Base-by-base conservation (phyloP, 1,140 invertebrate species). In the Drosophila elegans region DNA sequence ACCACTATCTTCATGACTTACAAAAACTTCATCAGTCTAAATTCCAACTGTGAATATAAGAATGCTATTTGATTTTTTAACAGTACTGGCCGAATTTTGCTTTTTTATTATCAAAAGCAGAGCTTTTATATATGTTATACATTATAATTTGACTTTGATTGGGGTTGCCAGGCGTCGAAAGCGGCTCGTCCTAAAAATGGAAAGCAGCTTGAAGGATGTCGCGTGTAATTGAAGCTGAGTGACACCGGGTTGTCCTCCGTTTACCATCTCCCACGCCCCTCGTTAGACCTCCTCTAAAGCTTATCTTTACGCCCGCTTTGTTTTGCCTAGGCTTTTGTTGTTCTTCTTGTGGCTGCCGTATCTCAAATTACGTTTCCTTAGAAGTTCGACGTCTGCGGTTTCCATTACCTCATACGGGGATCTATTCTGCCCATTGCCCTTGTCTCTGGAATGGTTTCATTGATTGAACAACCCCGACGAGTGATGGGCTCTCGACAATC, bases 151-250 rank as follows among this genome's bases (percentile, higher is more conserved):
- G 36, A 76, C 49, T 72, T 72, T 75, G 77, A 85, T 80, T 57
- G 39, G 55, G 81, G 81, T 73, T 77, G 81, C 59, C 36, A 72
- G 29, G 29, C 56, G 13, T 25, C 16, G 46, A 60, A 55, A 54
- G 13, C 38, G 5, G 13, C 16, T 38, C 12, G 12, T 34, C 16
- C 11, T 11, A 29, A 25, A 56, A 41, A 51, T 44, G 13, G 32
- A 53, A 76, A 49, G 9, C 12, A 32, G n/a, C 69, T 67, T 60
- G 55, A 51, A 38, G 57, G 77, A 80, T 80, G 60, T 80, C 34
- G 46, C 46, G 56, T 21, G 64, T 63, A 81, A 83, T 74, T 83
- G 80, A 78, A 69, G 78, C 71, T 76, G 78, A 86, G 74, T 86
- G 81, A 44, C 73, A 80, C 57, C 64, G 34, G 29, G 29, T 36